Percentiles rank a stretch among this genome's conserved stretches.
These are phyloP conservation scores for Aspiorhynchus laticeps DNA, from an alignment of 2,113 vertebrate genomes.

Conservation along the genomic window DNA sequence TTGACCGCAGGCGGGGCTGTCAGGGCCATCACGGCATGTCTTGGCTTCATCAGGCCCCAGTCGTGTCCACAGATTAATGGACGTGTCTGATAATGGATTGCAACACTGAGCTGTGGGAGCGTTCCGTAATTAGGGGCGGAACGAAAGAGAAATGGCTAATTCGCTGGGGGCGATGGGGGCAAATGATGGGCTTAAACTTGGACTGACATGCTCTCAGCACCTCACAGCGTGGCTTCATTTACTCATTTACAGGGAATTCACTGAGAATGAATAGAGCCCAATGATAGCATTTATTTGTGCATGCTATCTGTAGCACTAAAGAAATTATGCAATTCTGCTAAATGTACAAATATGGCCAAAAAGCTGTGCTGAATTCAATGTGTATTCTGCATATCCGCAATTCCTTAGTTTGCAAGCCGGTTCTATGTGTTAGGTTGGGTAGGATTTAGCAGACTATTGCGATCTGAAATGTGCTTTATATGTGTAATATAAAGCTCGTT, in stretches of 20 bases:
- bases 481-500: not conserved
- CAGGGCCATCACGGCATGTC: conserved; percentile 15
- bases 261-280: not conserved
- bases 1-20: not conserved
- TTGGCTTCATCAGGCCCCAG: conserved; percentile 32
- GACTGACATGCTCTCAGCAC: conserved; percentile 54
- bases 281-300: not conserved
- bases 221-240: conserved; percentile 55
- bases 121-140: conserved; percentile 70
- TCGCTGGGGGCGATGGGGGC: conserved; percentile 62
- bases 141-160: conserved; percentile 75
- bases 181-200: conserved; percentile 63
- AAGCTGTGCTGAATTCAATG: not conserved
- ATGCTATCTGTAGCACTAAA: not conserved
- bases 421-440: not conserved
- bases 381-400: not conserved
- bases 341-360: not conserved
- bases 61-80: conserved; percentile 64
- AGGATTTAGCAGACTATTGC: not conserved
- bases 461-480: not conserved
- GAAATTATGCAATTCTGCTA: not conserved
- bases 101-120: conserved; percentile 64
- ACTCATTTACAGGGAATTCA: conserved; percentile 36
- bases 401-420: not conserved
- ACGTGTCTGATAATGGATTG: conserved; percentile 74